Evolutionary conservation across 2,888 invertebrate genomes (phyloP).

Genomic region (Polymixis lichenea): DNA sequence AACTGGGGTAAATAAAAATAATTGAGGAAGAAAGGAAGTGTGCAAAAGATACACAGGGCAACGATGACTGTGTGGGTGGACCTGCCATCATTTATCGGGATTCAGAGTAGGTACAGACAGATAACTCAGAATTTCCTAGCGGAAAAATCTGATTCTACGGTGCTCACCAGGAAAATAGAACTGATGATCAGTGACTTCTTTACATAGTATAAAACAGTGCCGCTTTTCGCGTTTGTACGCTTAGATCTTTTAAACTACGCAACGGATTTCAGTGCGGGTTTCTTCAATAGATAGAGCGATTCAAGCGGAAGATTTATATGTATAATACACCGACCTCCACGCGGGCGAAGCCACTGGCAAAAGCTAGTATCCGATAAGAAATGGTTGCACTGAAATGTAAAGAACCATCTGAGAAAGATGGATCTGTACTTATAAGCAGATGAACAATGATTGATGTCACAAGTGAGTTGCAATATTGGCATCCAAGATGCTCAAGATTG

Average conservation of each 20-base stretch:
- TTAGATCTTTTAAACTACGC: too few species aligned
- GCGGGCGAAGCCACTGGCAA: too few species aligned
- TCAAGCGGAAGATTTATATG: too few species aligned
- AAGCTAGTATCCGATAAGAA: neutral
- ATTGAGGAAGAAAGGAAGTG: too few species aligned
- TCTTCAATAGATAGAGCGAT: too few species aligned
- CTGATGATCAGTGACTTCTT: neutral
- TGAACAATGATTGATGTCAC: constrained; percentile 6
- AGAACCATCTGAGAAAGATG: neutral
- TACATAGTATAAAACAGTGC: too few species aligned
- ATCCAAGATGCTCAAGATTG: constrained; percentile 14
- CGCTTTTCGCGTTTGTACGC: too few species aligned
- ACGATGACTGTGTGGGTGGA: neutral
- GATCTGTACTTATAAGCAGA: neutral
- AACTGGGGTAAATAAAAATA: too few species aligned
- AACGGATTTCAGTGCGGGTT: too few species aligned
- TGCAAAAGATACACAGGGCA: neutral
- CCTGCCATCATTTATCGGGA: neutral
- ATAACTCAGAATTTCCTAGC: neutral
- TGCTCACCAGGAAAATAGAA: neutral
- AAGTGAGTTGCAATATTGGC: neutral
- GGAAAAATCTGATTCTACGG: neutral
- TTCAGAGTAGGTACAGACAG: constrained; percentile 5
- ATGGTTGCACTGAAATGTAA: neutral
- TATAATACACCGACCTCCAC: too few species aligned